Evolutionary conservation across 2,888 invertebrate genomes (phyloP).

Genomic region (Eustalomyia histrio): DNA sequence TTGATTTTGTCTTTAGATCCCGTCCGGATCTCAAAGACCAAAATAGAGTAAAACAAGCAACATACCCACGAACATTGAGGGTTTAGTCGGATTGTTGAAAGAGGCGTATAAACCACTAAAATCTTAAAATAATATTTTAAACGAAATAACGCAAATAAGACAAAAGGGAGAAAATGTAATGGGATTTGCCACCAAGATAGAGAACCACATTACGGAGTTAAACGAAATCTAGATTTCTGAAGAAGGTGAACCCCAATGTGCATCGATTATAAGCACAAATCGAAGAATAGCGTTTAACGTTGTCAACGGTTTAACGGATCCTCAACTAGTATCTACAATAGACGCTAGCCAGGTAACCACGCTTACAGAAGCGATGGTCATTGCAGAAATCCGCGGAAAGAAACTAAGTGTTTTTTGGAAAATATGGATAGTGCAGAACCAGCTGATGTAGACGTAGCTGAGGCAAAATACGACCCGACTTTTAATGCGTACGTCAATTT

Average conservation of each 20-base stretch:
- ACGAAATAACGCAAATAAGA: neutral
- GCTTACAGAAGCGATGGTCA: constrained; percentile 9
- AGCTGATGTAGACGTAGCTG: no score
- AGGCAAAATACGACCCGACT: no score
- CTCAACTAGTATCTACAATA: constrained; percentile 14
- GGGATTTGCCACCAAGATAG: constrained; percentile 9
- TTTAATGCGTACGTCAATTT: no score
- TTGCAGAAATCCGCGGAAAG: neutral
- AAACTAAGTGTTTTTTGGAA: constrained; percentile 5
- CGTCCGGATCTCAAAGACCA: constrained; percentile 3
- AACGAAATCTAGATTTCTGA: constrained; percentile 14
- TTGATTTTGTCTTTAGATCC: constrained; percentile 1
- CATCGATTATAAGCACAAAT: neutral
- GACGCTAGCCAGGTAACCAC: constrained; percentile 18
- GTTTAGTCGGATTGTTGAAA: neutral
- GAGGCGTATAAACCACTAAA: constrained; percentile 14
- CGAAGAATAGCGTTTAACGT: constrained; percentile 4
- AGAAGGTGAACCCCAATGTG: neutral
- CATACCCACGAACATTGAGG: constrained; percentile 7
- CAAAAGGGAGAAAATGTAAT: constrained; percentile 6
- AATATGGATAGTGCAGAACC: constrained; percentile 18
- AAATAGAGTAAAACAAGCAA: constrained; percentile 7
- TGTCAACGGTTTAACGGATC: constrained; percentile 4
- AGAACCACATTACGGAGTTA: neutral
- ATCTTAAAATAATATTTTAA: constrained; percentile 1